Percentiles rank a stretch among this genome's conserved stretches.
Evolutionary conservation across 2,888 invertebrate genomes (phyloP).

Genomic region (Leucoma salicis): DNA sequence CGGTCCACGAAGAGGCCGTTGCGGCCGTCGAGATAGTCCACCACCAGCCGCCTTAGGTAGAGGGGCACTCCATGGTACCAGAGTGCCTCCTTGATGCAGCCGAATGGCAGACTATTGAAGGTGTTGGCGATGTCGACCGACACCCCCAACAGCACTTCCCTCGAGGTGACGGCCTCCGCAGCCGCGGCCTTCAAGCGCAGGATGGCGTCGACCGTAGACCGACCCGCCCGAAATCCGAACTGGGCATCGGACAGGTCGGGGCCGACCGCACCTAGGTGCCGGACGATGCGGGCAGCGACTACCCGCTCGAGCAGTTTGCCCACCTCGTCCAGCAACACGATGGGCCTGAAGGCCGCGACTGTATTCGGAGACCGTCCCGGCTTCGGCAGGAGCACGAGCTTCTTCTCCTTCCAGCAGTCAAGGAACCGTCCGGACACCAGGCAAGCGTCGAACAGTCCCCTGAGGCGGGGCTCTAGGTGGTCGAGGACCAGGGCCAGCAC

Average conservation of each 20-base stretch:
- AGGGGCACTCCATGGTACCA: not conserved
- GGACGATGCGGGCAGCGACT: slow-evolving; percentile 5
- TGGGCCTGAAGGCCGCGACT: too few relatives aligned
- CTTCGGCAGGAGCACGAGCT: too few relatives aligned
- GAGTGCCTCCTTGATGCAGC: not conserved
- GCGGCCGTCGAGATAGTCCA: not conserved
- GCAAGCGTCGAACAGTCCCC: too few relatives aligned
- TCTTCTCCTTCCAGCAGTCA: too few relatives aligned
- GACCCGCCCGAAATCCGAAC: slow-evolving; percentile 10
- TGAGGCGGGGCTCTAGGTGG: too few relatives aligned
- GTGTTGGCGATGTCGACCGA: slow-evolving; percentile 26
- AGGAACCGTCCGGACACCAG: too few relatives aligned
- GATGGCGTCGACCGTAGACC: slow-evolving; percentile 15
- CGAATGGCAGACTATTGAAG: slow-evolving; percentile 17
- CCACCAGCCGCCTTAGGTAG: not conserved
- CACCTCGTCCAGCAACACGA: slow-evolving; percentile 14
- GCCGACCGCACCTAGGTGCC: slow-evolving; percentile 7
- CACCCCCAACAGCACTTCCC: slow-evolving; percentile 17
- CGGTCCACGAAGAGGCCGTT: not conserved
- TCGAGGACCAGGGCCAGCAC: too few relatives aligned
- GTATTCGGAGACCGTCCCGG: too few relatives aligned
- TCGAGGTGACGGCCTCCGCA: slow-evolving; percentile 9
- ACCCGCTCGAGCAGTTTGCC: slow-evolving; percentile 9
- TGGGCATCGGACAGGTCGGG: slow-evolving; percentile 6
- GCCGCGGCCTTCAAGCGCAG: slow-evolving; percentile 2